A percentile compares a stretch with the other conserved stretches of the same genome.
phyloP scores from a whole-genome alignment of 2,888 invertebrate genomes.

The Ecdyonurus torrentis region DNA sequence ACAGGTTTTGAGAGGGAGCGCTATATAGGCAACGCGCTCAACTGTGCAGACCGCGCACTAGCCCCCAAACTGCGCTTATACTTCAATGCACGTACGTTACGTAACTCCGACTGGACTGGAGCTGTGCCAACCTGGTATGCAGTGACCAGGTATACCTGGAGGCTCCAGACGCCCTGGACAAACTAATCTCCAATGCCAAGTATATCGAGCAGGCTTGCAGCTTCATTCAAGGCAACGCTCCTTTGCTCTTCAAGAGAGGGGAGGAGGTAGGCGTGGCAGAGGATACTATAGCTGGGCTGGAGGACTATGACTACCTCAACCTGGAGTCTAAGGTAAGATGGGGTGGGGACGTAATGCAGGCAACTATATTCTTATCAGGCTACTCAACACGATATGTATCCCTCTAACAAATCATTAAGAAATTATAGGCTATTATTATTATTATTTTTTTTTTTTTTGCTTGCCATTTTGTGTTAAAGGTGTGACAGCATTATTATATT shows the following conservation, averaged over 20 bases:
- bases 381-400: too few relatives aligned
- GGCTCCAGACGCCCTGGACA: slow-evolving; percentile 66
- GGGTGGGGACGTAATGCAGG: too few relatives aligned
- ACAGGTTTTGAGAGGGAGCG: too few relatives aligned
- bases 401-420: too few relatives aligned
- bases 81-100: slow-evolving; percentile 60
- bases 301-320: slow-evolving; percentile 85
- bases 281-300: slow-evolving; percentile 43
- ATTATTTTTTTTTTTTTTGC: too few relatives aligned
- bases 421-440: too few relatives aligned
- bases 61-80: slow-evolving; percentile 57
- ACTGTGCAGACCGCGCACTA: slow-evolving; percentile 62
- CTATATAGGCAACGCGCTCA: slow-evolving; percentile 74
- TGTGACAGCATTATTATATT: too few relatives aligned
- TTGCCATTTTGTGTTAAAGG: too few relatives aligned
- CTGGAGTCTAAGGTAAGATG: slow-evolving; percentile 49
- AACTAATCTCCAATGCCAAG: slow-evolving; percentile 70
- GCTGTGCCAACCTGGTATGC: slow-evolving; percentile 42
- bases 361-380: too few relatives aligned
- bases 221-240: slow-evolving; percentile 73
- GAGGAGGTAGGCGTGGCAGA: slow-evolving; percentile 25
- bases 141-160: slow-evolving; percentile 29
- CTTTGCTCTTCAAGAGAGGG: slow-evolving; percentile 54
- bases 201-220: slow-evolving; percentile 75
- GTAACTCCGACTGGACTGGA: slow-evolving; percentile 74